Conservation (phyloP, 2,113 vertebrate species). For the Pica pica region DNA sequence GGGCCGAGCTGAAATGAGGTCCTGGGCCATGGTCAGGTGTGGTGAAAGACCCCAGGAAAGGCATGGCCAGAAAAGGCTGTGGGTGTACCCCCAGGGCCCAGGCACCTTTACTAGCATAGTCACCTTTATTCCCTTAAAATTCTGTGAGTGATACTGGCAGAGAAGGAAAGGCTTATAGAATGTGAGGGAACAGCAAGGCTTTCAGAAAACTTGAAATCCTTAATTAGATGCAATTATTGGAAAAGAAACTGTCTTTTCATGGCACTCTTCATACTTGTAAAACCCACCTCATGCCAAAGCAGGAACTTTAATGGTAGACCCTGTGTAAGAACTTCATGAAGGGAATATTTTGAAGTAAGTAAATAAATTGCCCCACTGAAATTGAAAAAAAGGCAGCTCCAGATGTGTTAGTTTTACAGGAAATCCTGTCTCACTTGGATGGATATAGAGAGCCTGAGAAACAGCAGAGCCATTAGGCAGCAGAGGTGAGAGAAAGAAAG, state of each 20-base stretch:
- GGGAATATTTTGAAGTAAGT: slow-evolving; percentile 26
- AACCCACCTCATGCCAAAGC: slow-evolving; percentile 13
- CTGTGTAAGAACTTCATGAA: not conserved
- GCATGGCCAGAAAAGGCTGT: not conserved
- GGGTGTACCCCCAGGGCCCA: not conserved
- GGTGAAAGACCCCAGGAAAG: not conserved
- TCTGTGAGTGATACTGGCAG: not conserved
- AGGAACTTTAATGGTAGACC: not conserved
- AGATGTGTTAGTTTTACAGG: slow-evolving; percentile 46
- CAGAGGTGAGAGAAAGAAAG: slow-evolving; percentile 24
- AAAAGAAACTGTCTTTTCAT: slow-evolving; percentile 19
- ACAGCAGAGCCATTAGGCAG: slow-evolving; percentile 30
- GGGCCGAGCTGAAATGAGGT: not conserved
- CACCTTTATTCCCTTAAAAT: not conserved
- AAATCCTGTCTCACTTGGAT: slow-evolving; percentile 57
- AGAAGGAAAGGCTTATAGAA: not conserved
- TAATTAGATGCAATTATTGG: not conserved
- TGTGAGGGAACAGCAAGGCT: not conserved
- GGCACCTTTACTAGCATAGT: not conserved
- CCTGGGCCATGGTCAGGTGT: not conserved
- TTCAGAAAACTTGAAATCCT: slow-evolving; percentile 28
- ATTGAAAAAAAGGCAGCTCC: not conserved
- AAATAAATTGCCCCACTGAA: slow-evolving; percentile 15
- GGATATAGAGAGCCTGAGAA: slow-evolving; percentile 15
- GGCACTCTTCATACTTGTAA: not conserved